Evolutionary conservation across 2,113 vertebrate genomes (phyloP).

Genomic region (Burhinus bistriatus): DNA sequence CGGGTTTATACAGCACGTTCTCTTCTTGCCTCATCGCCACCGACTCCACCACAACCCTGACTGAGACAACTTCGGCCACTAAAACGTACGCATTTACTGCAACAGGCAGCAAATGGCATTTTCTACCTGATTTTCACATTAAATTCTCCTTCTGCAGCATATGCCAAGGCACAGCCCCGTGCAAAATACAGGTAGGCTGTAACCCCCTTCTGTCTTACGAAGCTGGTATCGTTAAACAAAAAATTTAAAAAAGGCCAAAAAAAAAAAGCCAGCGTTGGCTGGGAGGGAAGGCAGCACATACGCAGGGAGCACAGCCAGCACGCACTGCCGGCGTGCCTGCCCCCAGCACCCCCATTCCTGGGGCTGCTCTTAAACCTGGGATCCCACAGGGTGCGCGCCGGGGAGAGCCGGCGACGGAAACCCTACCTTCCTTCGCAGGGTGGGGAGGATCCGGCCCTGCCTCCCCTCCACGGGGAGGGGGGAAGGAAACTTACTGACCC

Average conservation of each 20-base stretch:
- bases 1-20: neutral
- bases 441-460: neutral
- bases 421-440: neutral
- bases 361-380: neutral
- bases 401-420: neutral
- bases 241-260: too few species aligned
- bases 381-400: accelerated
- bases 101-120: neutral
- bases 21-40: neutral
- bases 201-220: neutral
- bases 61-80: neutral
- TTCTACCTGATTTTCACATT: neutral
- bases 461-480: neutral
- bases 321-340: neutral
- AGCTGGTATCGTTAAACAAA: neutral
- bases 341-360: neutral
- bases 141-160: neutral
- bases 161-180: accelerated
- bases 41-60: neutral
- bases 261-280: neutral
- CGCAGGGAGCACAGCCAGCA: too few species aligned
- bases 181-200: neutral
- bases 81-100: neutral
- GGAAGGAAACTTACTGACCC: neutral
- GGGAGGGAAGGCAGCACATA: neutral